These are phyloP conservation scores for Acanthiza pusilla DNA, from an alignment of 2,797 vertebrate species.

Conservation along the genomic window DNA sequence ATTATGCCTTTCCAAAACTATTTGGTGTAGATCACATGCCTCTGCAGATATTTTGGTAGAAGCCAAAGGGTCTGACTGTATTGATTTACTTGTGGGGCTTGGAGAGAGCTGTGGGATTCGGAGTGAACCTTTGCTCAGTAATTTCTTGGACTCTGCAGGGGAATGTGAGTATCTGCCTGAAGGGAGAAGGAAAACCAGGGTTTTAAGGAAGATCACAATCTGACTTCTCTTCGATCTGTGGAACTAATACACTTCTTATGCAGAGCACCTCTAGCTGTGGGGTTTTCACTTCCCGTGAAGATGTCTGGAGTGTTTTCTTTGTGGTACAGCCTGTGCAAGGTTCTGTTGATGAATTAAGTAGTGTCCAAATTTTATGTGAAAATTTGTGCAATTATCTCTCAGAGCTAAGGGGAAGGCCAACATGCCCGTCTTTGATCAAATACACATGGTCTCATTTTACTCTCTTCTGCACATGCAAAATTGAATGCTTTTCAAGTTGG, in stretches of 20 bases:
- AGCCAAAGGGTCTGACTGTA: not conserved
- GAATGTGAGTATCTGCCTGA: slow-evolving; percentile 15
- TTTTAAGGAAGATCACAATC: slow-evolving; percentile 46
- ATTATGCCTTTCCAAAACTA: not conserved
- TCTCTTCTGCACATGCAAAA: not conserved
- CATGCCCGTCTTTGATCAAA: not conserved
- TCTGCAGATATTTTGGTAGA: not conserved
- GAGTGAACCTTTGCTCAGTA: not conserved
- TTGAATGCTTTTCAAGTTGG: not conserved
- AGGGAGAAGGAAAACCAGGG: not conserved
- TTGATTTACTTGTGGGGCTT: not conserved
- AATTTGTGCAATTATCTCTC: slow-evolving; percentile 41
- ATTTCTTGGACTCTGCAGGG: slow-evolving; percentile 28
- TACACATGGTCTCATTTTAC: slow-evolving; percentile 11
- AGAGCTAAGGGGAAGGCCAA: not conserved
- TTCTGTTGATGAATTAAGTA: not conserved
- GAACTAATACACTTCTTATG: slow-evolving; percentile 13
- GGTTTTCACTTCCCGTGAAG: not conserved
- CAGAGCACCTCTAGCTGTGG: not conserved
- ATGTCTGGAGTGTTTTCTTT: slow-evolving; percentile 1
- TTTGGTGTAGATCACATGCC: rapidly evolving
- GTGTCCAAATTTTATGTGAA: not conserved
- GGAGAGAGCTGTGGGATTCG: not conserved
- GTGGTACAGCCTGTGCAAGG: not conserved
- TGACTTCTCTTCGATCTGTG: slow-evolving; percentile 1